phyloP scores from a whole-genome alignment of 2,888 invertebrate genomes.

The Hermaeophaga mercurialis region DNA sequence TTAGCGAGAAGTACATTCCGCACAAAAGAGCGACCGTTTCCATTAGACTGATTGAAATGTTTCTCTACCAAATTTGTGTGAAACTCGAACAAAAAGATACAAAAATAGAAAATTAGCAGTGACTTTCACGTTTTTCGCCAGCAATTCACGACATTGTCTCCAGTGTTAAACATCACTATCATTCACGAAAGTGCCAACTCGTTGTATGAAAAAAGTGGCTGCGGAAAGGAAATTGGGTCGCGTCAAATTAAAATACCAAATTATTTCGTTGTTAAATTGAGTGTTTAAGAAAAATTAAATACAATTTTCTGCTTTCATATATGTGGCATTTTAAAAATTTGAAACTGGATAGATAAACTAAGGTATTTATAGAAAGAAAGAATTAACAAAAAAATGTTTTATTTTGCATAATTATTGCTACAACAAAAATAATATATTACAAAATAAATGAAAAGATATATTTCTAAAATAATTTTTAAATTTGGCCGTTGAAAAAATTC shows the following conservation, averaged over 20 bases:
- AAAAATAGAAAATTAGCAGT: conserved; percentile 21
- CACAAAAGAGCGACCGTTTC: conserved; percentile 13
- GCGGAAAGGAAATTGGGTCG: conserved; percentile 3
- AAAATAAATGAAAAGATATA: no score
- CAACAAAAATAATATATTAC: no score
- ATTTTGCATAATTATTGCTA: no score
- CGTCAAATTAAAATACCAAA: conserved; percentile 9
- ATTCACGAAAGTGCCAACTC: conserved; percentile 6
- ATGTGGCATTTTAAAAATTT: no score
- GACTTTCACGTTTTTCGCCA: conserved; percentile 14
- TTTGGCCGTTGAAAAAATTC: no score
- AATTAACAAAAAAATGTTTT: no score
- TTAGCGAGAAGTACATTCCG: background rate
- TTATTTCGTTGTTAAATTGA: background rate
- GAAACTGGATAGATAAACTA: no score
- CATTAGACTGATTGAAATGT: conserved; percentile 17
- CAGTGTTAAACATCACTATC: conserved; percentile 5
- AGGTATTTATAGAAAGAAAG: no score
- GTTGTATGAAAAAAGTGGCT: background rate
- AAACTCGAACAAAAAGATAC: conserved; percentile 7
- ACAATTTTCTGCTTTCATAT: no score
- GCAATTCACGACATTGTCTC: conserved; percentile 9
- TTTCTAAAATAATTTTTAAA: no score
- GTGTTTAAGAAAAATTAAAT: background rate
- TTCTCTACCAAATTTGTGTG: conserved; percentile 14